These are phyloP conservation scores for Lanius collurio DNA, from an alignment of 2,113 vertebrate genomes.

Conservation along the genomic window DNA sequence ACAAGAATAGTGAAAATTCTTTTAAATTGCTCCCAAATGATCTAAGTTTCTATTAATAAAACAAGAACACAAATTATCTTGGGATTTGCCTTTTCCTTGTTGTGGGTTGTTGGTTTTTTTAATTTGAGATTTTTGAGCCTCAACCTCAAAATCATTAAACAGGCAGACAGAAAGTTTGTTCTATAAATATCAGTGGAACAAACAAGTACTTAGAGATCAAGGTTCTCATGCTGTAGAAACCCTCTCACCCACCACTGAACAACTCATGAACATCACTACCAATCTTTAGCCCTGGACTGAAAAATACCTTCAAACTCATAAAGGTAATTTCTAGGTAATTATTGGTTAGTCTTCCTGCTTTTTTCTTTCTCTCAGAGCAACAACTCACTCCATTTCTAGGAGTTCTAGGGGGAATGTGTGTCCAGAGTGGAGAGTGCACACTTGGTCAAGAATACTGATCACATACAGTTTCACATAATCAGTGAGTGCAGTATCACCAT, in stretches of 20 bases:
- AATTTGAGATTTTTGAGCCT: not conserved
- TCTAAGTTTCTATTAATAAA: not conserved
- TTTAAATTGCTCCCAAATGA: not conserved
- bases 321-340: not conserved
- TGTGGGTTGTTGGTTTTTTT: not conserved
- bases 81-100: not conserved
- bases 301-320: not conserved
- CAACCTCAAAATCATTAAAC: not conserved
- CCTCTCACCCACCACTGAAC: not conserved
- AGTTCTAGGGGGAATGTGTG: not conserved
- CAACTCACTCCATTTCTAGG: not conserved
- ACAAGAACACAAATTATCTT: not conserved
- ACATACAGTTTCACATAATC: not conserved
- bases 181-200: not conserved
- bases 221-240: not conserved
- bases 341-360: not conserved
- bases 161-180: not conserved
- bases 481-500: not conserved
- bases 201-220: not conserved
- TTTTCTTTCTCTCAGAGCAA: not conserved
- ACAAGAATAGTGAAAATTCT: not conserved
- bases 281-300: not conserved
- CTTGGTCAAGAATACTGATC: not conserved
- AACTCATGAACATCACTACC: rapidly evolving
- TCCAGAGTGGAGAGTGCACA: not conserved